Base-by-base conservation (phyloP, 30 jellyfish, hydroid and myxozoan genomes). In the Cassiopea andromeda region DNA sequence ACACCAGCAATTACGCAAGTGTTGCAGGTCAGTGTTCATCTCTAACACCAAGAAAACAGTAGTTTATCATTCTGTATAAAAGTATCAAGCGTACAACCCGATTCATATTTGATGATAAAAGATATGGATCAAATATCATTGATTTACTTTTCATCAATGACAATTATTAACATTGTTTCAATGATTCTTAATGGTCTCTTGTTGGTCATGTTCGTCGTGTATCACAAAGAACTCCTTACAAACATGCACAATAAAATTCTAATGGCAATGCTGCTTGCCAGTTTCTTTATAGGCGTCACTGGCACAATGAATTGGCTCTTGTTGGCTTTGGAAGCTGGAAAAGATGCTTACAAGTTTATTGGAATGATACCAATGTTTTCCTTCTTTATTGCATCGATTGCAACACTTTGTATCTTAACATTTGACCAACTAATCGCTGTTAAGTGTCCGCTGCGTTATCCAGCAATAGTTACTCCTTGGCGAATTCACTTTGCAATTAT, bases 301-400 rank as follows among this genome's bases (percentile, higher is more conserved):
- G 93, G 93, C 46, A 68, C 83, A 49, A 48, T 86, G 2, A 77
- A 75, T 60, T 86, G 93, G 93, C 59, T 69, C 7, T 46, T 86
- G 59, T 43, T 86, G 45, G 84, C 89, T 0, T 3, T 54, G 16
- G 47, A 45, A 5, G 85, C 61, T 60, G 78, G 57, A 43, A 49
- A 18, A 50, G 75, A 47, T 12, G 48, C 61, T 46, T 86, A 86
- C 83, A 59, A 60, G 57, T 8, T 69, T n/a, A 69, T 86, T 61
- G 93, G 93, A 8, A 86, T 86, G 61, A 86, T 86, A 17, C 88
- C 93, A 2, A 86, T 86, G 93, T 86, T 86, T 78, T 66, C 93
- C 14, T 73, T 87, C 60, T 58, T 78, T 13, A 61, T 86, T 16
- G 93, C 89, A 2, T 69, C 93, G 44, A 38, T 54, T 4, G 71